Base-by-base conservation (phyloP, 2,888 invertebrate genomes). In the Harpagoxenus sublaevis region DNA sequence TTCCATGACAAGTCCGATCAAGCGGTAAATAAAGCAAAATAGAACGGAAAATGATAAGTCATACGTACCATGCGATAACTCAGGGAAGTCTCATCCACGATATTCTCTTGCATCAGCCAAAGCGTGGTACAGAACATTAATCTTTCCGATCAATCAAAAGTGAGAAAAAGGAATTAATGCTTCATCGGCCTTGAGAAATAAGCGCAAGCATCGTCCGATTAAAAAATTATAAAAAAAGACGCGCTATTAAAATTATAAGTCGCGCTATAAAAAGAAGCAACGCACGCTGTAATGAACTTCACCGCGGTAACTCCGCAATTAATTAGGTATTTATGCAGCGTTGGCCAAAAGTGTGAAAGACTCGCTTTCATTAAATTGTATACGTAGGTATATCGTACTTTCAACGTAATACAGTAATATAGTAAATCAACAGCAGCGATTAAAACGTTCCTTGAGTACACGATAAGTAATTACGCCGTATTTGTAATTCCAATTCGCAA, bases 61-160 rank as follows among this genome's bases (percentile, higher is more conserved):
- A 92, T 94, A 94, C 94, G 92, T 94, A 94, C 94, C 94, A 94
- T 94, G 94, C 94, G 91, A 92, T 92, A 93, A 92, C 89, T 92
- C 87, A 92, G 90, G 88, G 91, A 88, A 88, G 88, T 89, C 79
- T 90, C 89, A 92, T 94, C 94, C 93, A 93, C 86, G 92, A 88
- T 81, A 81, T 89, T 90, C 68, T 94, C 93, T 93, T 92, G 93
- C 92, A 92, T 92, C 92, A 93, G 94, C 93, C 93, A 94, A 94
- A 94, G 94, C 94, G 93, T 92, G 89, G 93, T 91, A 92, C 89
- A 88, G 90, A 89, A 92, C 92, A 92, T 93, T 93, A 93, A 91
- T 92, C 89, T 92, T 91, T 90, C 88, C 92, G 89, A 89, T 89
- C 84, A 87, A 89, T 89, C 84, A 87, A 89, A 78, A 89, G 86